Evolutionary conservation across 1,140 invertebrate species (phyloP), one percentile per base, ranked within the genome.

Genomic region (Achroia grisella): DNA sequence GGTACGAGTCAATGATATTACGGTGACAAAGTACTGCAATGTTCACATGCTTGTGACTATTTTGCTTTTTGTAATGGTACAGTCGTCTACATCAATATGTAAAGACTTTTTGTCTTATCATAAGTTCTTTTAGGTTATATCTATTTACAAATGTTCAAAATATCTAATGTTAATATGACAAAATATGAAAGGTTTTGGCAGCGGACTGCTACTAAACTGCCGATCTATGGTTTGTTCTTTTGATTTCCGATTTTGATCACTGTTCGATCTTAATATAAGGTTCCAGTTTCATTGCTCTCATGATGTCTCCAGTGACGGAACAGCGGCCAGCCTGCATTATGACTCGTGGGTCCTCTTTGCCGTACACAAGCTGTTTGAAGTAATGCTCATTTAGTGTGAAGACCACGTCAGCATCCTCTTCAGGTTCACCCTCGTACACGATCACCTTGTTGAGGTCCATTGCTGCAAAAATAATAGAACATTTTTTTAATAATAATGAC

Each of bases 231-330:
- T n/a, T n/a, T n/a, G n/a, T n/a, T n/a, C n/a, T n/a, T n/a, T n/a
- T n/a, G n/a, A n/a, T n/a, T n/a, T n/a, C n/a, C n/a, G n/a, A n/a
- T 23, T 23, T 2, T 23, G 17, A 3, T 23, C 17, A 6, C 48
- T 72, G 74, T 42, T 71, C 69, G 15, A 87, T 29, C 39, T 81
- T 86, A 34, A 86, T 86, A 63, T 85, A 86, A 8, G 86, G 84
- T 62, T 87, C 86, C 39, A 87, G 71, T 56, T 82, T 76, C 86
- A 87, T 87, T 4, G 81, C 86, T 30, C 76, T 62, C 82, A 84
- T 86, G 54, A 87, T 74, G 58, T 87, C 78, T 2, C 83, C 86
- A 0, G 83, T 87, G 41, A 86, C 82, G 4, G 82, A 85, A 31
- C 86, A 87, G 8, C 79, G 54, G 1, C 86, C 86, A 8, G 86